phyloP scores from a whole-genome alignment of 2,113 vertebrate genomes.

The Verasper variegatus region DNA sequence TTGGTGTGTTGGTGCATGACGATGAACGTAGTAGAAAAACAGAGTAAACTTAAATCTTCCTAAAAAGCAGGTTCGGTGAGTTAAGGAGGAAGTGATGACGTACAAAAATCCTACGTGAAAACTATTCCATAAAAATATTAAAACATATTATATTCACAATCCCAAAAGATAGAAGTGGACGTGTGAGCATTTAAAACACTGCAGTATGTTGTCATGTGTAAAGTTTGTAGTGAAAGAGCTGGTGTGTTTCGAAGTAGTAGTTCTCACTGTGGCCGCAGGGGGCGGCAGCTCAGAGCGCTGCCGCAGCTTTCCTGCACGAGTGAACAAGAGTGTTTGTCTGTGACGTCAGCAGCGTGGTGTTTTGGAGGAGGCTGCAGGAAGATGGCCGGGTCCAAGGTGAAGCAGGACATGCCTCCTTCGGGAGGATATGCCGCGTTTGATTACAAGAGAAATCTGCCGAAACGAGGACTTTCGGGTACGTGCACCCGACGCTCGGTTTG shows the following conservation, averaged over 20 bases:
- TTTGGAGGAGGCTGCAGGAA: slow-evolving; percentile 46
- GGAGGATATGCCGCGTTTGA: slow-evolving; percentile 91
- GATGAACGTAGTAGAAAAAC: too few relatives aligned
- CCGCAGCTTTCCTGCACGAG: rapidly evolving
- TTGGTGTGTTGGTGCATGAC: too few relatives aligned
- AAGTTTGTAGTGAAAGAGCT: too few relatives aligned
- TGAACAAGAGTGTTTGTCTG: slow-evolving; percentile 18
- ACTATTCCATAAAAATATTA: too few relatives aligned
- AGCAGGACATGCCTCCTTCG: slow-evolving; percentile 95
- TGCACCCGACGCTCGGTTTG: neutral
- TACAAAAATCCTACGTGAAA: too few relatives aligned
- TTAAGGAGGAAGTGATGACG: too few relatives aligned
- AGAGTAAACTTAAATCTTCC: too few relatives aligned
- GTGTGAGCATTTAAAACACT: neutral
- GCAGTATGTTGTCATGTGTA: neutral
- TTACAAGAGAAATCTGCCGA: slow-evolving; percentile 92
- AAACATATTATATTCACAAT: neutral
- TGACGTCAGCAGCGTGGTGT: slow-evolving; percentile 51
- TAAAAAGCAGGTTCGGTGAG: too few relatives aligned
- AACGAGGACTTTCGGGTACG: slow-evolving; percentile 90
- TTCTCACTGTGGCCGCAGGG: neutral
- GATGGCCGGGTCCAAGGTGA: slow-evolving; percentile 95
- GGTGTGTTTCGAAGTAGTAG: too few relatives aligned
- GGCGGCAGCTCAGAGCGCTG: slow-evolving; percentile 6
- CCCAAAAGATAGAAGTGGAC: neutral